These are phyloP conservation scores for Jaculus jaculus DNA, from an alignment of 2,113 vertebrate genomes.

Conservation along the genomic window DNA sequence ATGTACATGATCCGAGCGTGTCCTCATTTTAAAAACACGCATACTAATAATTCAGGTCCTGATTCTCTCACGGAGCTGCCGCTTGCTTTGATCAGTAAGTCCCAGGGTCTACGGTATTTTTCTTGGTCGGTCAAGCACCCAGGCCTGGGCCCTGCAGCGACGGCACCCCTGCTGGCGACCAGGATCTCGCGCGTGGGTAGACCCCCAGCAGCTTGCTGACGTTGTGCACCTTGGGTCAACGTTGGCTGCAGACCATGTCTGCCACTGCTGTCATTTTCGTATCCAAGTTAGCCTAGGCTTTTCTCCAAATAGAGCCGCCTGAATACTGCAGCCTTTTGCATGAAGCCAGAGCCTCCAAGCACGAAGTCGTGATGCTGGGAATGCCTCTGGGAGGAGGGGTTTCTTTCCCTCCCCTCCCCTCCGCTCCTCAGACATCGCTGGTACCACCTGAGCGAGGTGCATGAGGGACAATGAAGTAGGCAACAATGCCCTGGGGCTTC, in stretches of 20 bases:
- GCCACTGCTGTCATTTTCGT: constrained; percentile 17
- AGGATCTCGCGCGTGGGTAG: not conserved
- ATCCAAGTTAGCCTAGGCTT: not conserved
- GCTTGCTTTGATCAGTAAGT: constrained; percentile 58
- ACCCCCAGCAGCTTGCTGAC: not conserved
- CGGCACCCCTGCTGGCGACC: not conserved
- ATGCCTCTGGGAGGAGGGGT: not conserved
- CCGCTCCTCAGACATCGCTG: not conserved
- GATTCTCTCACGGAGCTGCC: constrained; percentile 51
- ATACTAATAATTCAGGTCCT: constrained; percentile 35
- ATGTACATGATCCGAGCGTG: not conserved
- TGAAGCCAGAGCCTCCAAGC: not conserved
- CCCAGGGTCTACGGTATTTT: constrained; percentile 6
- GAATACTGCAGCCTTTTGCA: not conserved
- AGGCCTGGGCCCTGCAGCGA: not conserved
- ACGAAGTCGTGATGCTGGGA: not conserved
- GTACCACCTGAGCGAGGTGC: not conserved
- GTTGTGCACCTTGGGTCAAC: not conserved
- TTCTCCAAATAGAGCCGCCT: not conserved
- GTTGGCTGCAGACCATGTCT: constrained; percentile 7
- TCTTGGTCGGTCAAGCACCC: not conserved
- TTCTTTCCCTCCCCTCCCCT: not conserved
- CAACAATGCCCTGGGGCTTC: not conserved
- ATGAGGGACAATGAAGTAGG: not conserved
- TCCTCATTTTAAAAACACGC: constrained; percentile 39